Conservation (phyloP, 2,797 vertebrate genomes). For the Chaetodon trifasciatus region DNA sequence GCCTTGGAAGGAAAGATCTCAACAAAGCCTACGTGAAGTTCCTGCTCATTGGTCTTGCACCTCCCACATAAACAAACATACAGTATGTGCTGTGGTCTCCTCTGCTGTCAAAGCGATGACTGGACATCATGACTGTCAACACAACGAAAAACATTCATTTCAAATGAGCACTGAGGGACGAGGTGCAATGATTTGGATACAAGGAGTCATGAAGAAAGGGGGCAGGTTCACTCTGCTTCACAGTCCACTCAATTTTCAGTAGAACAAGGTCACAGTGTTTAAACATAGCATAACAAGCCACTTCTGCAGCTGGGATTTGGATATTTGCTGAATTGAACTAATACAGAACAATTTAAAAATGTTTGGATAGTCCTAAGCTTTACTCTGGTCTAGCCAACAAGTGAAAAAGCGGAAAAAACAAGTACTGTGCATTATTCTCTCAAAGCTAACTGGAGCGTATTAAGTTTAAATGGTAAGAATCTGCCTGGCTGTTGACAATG, state of each 20-base stretch:
- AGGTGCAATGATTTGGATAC: background rate
- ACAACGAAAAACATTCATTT: background rate
- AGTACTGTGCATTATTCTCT: background rate
- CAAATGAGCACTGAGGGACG: background rate
- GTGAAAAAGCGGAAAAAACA: background rate
- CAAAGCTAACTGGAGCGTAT: background rate
- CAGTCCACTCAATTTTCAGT: background rate
- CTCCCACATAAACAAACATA: slow-evolving; percentile 4
- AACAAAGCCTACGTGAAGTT: slow-evolving; percentile 20
- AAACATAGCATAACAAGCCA: background rate
- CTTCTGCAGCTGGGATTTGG: background rate
- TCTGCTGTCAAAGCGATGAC: slow-evolving; percentile 10
- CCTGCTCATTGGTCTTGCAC: slow-evolving; percentile 1
- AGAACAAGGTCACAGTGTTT: background rate
- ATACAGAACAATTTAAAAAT: background rate
- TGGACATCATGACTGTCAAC: background rate
- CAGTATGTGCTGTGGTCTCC: slow-evolving; percentile 1
- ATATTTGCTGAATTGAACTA: background rate
- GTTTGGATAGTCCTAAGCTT: background rate
- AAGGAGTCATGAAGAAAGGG: background rate
- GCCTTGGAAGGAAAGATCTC: slow-evolving; percentile 37
- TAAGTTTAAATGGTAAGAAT: background rate
- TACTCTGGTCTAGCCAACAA: background rate
- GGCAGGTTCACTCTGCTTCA: background rate
- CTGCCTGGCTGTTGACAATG: background rate